These are phyloP conservation scores for human DNA, from an alignment of 2,113 vertebrate genomes.

Conservation along the genomic window GRCh38 chr2:145072001-145072500, in stretches of 20 bases:
- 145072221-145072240: background rate
- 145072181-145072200: background rate
- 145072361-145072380: background rate
- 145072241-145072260: background rate
- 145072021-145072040: background rate
- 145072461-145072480: background rate
- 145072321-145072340: background rate
- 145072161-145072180: background rate
- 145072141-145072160: background rate
- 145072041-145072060: background rate
- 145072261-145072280: background rate
- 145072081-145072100: background rate
- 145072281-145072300: background rate
- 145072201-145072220: background rate
- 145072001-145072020: background rate
- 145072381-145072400: background rate
- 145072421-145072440: constrained; percentile 1
- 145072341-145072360: background rate
- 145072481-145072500: background rate
- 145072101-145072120: background rate
- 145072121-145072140: background rate
- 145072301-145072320: background rate
- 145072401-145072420: background rate
- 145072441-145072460: background rate
- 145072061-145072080: background rate